These are phyloP conservation scores for Athrips mouffetella DNA, from an alignment of 2,888 invertebrate species.

Conservation along the genomic window DNA sequence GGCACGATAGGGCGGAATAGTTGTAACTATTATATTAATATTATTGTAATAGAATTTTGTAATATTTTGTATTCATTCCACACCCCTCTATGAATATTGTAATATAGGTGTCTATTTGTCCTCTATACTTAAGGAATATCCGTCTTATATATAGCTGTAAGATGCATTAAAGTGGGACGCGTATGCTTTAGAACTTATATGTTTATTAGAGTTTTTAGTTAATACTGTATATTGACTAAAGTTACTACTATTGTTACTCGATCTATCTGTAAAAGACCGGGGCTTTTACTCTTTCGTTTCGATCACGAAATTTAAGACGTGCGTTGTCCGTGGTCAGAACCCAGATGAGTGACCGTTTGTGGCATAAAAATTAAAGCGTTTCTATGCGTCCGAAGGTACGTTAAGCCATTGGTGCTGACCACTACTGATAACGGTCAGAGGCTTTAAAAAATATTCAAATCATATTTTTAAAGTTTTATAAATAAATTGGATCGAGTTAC, in stretches of 20 bases:
- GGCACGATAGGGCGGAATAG: slow-evolving; percentile 28
- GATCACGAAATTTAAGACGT: too few species aligned
- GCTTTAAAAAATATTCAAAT: too few species aligned
- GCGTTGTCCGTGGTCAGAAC: too few species aligned
- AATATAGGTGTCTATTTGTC: slow-evolving; percentile 71
- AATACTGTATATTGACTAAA: background rate
- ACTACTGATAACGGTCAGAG: too few species aligned
- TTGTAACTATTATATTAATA: slow-evolving; percentile 35
- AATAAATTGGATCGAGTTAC: too few species aligned
- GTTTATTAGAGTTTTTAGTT: slow-evolving; percentile 13
- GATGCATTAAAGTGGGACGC: slow-evolving; percentile 40
- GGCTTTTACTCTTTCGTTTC: too few species aligned
- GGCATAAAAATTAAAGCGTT: too few species aligned
- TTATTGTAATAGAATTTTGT: slow-evolving; percentile 52
- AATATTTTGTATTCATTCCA: slow-evolving; percentile 76
- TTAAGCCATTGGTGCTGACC: too few species aligned
- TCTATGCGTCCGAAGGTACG: too few species aligned
- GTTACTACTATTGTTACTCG: slow-evolving; percentile 4
- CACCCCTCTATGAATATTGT: slow-evolving; percentile 55
- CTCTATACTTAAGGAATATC: slow-evolving; percentile 66
- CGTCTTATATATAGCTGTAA: slow-evolving; percentile 69
- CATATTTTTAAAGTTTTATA: too few species aligned
- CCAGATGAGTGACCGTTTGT: too few species aligned
- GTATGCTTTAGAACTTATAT: slow-evolving; percentile 29
- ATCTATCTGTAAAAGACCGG: too few species aligned